These are phyloP conservation scores for Chaenocephalus aceratus DNA, from an alignment of 2,113 vertebrate species.

Conservation along the genomic window DNA sequence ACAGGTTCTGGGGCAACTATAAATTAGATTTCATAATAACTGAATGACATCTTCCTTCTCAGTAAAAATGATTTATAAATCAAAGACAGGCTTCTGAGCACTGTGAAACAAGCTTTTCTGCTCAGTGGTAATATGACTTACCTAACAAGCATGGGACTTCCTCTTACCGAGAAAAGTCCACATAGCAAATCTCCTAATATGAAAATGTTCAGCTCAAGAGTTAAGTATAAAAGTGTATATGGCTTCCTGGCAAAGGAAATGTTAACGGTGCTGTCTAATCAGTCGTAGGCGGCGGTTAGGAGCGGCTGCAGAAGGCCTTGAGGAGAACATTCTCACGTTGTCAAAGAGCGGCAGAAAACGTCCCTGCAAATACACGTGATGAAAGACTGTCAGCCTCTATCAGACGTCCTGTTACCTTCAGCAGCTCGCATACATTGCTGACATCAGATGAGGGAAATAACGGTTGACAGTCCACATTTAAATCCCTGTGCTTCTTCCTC, in stretches of 20 bases:
- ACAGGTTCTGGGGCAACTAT: slow-evolving; percentile 51
- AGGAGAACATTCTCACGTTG: slow-evolving; percentile 11
- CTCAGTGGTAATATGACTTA: slow-evolving; percentile 45
- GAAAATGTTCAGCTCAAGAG: slow-evolving; percentile 25
- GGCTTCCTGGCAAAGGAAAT: slow-evolving; percentile 24
- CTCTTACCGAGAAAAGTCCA: slow-evolving; percentile 32
- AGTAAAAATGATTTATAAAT: slow-evolving; percentile 68
- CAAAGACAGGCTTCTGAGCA: slow-evolving; percentile 57
- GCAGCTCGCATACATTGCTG: slow-evolving; percentile 1
- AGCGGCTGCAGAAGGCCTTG: slow-evolving; percentile 13
- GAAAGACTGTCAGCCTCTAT: slow-evolving; percentile 12
- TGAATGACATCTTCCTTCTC: slow-evolving; percentile 67
- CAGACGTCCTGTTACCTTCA: slow-evolving; percentile 7
- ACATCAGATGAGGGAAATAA: slow-evolving; percentile 28
- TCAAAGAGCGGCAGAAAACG: slow-evolving; percentile 24
- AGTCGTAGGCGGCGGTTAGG: slow-evolving; percentile 19
- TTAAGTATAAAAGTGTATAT: slow-evolving; percentile 9
- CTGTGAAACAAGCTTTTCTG: slow-evolving; percentile 70
- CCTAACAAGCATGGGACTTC: slow-evolving; percentile 49
- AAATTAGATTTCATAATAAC: slow-evolving; percentile 71
- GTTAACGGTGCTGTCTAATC: slow-evolving; percentile 37
- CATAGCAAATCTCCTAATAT: slow-evolving; percentile 22
- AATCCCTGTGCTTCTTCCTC: not conserved
- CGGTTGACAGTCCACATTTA: slow-evolving; percentile 20
- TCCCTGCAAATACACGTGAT: slow-evolving; percentile 11